These are phyloP conservation scores for Auanema freiburgensis DNA, from an alignment of 2,888 invertebrate species.

Conservation along the genomic window DNA sequence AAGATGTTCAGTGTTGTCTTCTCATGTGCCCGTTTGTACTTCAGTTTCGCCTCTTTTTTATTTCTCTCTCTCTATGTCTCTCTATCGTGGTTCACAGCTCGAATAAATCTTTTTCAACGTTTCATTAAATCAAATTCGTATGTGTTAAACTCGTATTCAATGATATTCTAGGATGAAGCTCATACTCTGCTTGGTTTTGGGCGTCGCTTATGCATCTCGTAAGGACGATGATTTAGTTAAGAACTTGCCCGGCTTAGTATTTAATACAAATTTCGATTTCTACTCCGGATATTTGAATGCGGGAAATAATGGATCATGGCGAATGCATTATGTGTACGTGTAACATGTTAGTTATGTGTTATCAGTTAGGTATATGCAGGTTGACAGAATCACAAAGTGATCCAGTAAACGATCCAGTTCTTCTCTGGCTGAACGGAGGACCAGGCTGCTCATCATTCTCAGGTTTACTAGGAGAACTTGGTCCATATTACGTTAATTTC, in stretches of 20 bases:
- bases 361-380: constrained; percentile 52
- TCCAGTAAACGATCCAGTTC: constrained; percentile 65
- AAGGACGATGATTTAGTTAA: constrained; percentile 52
- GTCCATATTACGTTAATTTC: constrained; percentile 65
- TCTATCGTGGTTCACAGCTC: neutral
- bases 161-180: neutral
- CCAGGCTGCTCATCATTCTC: constrained; percentile 52
- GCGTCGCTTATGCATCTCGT: constrained; percentile 1
- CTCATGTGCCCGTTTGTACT: neutral
- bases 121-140: neutral
- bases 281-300: constrained; percentile 67
- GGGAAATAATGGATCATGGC: constrained; percentile 61
- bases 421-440: constrained; percentile 68
- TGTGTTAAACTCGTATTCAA: neutral
- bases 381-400: constrained; percentile 66
- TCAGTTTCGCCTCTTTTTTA: neutral
- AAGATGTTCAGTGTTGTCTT: too few relatives aligned
- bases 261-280: constrained; percentile 65
- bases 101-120: neutral
- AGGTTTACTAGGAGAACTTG: constrained; percentile 60
- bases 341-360: neutral
- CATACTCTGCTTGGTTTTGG: constrained; percentile 3
- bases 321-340: constrained; percentile 66
- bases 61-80: constrained; percentile 1
- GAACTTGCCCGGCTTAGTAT: constrained; percentile 65